phyloP scores from a whole-genome alignment of 1,140 invertebrate species.

The Oreohelix idahoensis region DNA sequence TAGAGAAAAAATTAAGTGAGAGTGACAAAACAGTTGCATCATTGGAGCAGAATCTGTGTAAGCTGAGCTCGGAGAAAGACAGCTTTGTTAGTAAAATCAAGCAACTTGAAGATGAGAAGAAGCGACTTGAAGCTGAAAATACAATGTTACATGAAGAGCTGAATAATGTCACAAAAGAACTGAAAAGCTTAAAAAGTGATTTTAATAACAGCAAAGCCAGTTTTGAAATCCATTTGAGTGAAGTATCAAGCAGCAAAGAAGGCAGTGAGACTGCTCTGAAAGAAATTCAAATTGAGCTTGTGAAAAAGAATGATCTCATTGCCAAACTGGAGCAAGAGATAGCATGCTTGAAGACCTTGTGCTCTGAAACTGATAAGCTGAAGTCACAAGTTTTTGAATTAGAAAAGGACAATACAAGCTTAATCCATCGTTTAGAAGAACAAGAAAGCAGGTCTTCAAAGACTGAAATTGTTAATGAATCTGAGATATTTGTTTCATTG shows the following conservation, averaged over 20 bases:
- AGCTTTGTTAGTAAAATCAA: background rate
- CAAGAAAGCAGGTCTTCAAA: background rate
- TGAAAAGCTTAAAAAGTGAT: conserved; percentile 4
- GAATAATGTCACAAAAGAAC: background rate
- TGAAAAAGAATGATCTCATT: background rate
- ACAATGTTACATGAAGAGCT: conserved; percentile 11
- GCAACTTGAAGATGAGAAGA: background rate
- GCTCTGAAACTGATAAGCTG: background rate
- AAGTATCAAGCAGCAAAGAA: background rate
- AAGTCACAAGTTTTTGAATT: conserved; percentile 1
- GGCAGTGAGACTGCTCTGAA: background rate
- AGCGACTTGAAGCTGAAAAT: conserved; percentile 23
- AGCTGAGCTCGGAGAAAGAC: background rate
- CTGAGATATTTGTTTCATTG: conserved; percentile 11
- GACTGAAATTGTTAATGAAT: conserved; percentile 18
- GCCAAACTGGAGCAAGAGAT: conserved; percentile 10
- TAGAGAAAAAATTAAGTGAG: conserved; percentile 1
- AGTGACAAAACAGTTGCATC: background rate
- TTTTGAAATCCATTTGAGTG: background rate
- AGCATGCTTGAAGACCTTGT: conserved; percentile 3
- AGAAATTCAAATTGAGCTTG: background rate
- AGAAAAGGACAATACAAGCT: background rate
- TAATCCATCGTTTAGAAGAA: background rate
- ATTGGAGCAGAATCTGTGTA: background rate
- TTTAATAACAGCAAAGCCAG: background rate